phyloP scores from a whole-genome alignment of 2,113 vertebrate species.

The Dromas ardeola region DNA sequence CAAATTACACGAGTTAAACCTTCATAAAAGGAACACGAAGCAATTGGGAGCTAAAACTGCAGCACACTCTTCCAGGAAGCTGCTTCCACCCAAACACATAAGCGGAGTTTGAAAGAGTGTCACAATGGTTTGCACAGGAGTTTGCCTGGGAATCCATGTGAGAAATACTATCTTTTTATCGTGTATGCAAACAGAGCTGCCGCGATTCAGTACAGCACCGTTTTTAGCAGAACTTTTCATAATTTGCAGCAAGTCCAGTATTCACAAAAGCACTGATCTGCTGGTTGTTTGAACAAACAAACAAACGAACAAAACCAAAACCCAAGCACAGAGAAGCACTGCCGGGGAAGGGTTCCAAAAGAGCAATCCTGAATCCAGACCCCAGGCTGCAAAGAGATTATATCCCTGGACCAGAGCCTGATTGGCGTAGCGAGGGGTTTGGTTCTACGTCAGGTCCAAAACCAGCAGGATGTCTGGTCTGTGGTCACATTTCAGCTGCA shows the following conservation, averaged over 20 bases:
- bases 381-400: neutral
- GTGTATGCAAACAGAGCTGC: neutral
- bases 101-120: neutral
- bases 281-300: neutral
- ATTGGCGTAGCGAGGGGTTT: neutral
- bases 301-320: neutral
- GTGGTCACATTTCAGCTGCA: neutral
- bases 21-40: constrained; percentile 34
- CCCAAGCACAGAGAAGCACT: neutral
- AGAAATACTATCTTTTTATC: neutral
- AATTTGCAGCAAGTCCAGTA: neutral
- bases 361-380: neutral
- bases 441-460: neutral
- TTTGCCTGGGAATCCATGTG: neutral
- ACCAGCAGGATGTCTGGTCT: neutral
- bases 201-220: constrained; percentile 9
- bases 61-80: neutral
- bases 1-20: neutral
- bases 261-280: neutral
- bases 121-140: neutral
- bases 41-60: neutral
- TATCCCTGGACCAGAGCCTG: neutral
- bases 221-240: neutral
- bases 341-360: neutral
- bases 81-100: neutral